Evolutionary conservation across 2,888 invertebrate species (phyloP), one percentile per base, ranked within the genome.

Genomic region (Cetonia aurata): DNA sequence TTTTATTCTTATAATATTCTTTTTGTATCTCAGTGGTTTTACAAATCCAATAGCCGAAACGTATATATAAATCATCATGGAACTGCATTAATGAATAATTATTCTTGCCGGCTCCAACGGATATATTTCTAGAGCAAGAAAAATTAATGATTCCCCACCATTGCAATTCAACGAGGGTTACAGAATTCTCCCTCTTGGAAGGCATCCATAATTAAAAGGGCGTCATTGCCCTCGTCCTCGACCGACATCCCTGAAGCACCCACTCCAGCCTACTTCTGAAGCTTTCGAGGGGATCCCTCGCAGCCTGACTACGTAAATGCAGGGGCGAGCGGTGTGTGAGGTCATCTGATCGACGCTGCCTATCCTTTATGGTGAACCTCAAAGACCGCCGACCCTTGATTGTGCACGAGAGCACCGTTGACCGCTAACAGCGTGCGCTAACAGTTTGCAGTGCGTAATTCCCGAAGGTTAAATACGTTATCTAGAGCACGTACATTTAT

Each of bases 141-240:
- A 25, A 25, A 25, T 33, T 12, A 53, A 53, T 53, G 31, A 53
- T 31, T 31, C 53, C 6, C n/a, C n/a, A 31, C 13, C n/a, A 31
- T 6, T 8, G 25, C 33, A 53, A 25, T 3, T 25, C 25, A 1
- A 4, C 25, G 4, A 25, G 25, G 25, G 25, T 25, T 25, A 37
- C 4, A 10, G 6, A 8, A 37, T 10, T 10, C 37, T 37, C 37
- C 9, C 10, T 3, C 1, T 6, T 6, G 6, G 25, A 60, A 46
- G 8, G 44, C 25, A 60, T 60, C 15, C 60, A 48, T 60, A 60
- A 60, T 60, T 60, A 60, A 60, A 48, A 31, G 46, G 60, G 15
- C 60, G 60, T 60, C 60, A 60, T 60, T 31, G n/a, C n/a, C 19
- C 25, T 46, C 31, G 60, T 15, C 37, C 37, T 37, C 37, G 37